Evolutionary conservation across 2,113 vertebrate genomes (phyloP).

Genomic region (Arenaria interpres): DNA sequence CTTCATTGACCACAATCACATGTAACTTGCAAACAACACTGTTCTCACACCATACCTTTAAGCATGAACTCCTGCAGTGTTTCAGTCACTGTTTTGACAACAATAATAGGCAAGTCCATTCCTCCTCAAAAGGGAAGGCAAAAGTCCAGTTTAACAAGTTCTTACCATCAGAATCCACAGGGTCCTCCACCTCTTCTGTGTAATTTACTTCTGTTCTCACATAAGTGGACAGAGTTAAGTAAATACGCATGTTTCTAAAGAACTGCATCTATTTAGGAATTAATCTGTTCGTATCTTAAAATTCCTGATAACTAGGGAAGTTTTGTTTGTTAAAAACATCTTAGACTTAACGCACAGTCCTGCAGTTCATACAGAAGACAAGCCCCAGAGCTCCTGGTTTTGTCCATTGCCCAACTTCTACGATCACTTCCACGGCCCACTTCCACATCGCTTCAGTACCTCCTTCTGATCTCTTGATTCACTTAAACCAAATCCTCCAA

Average conservation of each 20-base stretch:
- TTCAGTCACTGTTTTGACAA: not conserved
- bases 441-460: not conserved
- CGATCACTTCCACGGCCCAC: not conserved
- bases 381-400: not conserved
- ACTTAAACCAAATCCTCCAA: not conserved
- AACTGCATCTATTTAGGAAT: not conserved
- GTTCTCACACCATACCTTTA: not conserved
- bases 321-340: not conserved
- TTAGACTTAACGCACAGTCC: not conserved
- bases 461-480: not conserved
- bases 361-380: not conserved
- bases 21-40: not conserved
- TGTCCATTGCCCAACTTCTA: not conserved
- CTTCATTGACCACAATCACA: not conserved
- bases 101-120: not conserved
- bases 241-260: not conserved
- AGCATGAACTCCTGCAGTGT: not conserved
- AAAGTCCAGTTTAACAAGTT: not conserved
- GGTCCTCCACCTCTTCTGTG: slow-evolving; percentile 97
- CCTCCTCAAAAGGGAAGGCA: not conserved
- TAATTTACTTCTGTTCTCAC: slow-evolving; percentile 98
- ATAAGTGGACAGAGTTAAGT: slow-evolving; percentile 87
- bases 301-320: not conserved
- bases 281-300: not conserved
- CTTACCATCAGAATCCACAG: slow-evolving; percentile 95